Evolutionary conservation across 2,113 vertebrate genomes (phyloP), one percentile per base, ranked within the genome.

Genomic region (Calyptommatus sinebrachiatus): DNA sequence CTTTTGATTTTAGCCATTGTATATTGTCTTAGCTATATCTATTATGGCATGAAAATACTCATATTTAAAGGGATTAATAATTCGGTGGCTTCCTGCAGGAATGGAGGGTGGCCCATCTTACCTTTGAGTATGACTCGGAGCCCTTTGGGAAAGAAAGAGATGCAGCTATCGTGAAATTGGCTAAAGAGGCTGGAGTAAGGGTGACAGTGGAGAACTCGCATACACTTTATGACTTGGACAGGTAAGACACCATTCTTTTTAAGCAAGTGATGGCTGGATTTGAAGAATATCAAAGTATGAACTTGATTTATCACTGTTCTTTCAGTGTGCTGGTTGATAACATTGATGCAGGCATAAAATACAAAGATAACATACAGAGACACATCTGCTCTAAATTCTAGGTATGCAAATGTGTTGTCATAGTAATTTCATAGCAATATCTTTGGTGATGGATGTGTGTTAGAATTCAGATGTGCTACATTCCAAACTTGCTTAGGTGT

Each of bases 141-240:
- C 98, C 98, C 0, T 99, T 99, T 83, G 97, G 98, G 72, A 99
- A 98, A 90, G 98, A 99, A 83, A 93, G 98, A 35, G 98, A 99
- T 60, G 96, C 95, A 0, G 97, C 97, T 89, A 99, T 99, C 18
- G 84, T 98, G 93, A 99, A 99, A 91, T 94, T 99, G 94, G 98
- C 98, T 20, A 96, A 97, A 83, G 97, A 99, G 89, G 97, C 97
- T 45, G 97, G 97, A 0, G 98, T 99, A 90, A 97, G 99, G 86
- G 96, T 98, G 63, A 86, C 97, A 31, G 95, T 97, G 16, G 95
- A 96, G 82, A 98, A 98, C 79, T 99, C 96, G 0, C 98, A 99
- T 83, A 99, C 98, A 0, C 97, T 99, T 78, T 99, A 98, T 88
- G 97, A 96, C 87, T 92, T 99, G 84, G 97, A 99, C 89, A 97